phyloP scores from a whole-genome alignment of 2,113 vertebrate species.

The Spilogale gracilis region DNA sequence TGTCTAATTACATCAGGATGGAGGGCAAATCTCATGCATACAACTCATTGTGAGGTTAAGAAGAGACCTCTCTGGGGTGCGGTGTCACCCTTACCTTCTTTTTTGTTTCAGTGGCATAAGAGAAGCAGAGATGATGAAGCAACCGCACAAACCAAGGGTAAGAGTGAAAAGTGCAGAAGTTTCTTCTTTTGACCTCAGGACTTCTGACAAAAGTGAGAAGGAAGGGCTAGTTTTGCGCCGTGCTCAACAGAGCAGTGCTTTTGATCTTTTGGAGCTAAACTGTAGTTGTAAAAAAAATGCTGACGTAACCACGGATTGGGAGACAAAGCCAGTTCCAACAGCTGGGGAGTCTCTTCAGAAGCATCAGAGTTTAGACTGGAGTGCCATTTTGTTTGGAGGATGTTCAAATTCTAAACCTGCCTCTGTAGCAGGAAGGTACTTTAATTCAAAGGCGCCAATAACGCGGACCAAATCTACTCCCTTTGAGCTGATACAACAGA shows the following conservation, averaged over 20 bases:
- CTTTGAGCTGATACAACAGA: slow-evolving; percentile 73
- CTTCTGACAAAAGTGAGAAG: neutral
- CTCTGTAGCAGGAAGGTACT: neutral
- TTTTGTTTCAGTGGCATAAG: slow-evolving; percentile 80
- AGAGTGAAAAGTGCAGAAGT: neutral
- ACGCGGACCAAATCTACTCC: slow-evolving; percentile 84
- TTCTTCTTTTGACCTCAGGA: neutral
- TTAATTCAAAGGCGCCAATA: slow-evolving; percentile 72
- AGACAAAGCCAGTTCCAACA: neutral
- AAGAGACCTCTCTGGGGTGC: neutral
- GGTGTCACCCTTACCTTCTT: neutral
- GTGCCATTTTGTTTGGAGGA: slow-evolving; percentile 33
- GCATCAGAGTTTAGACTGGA: slow-evolving; percentile 83
- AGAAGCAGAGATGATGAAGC: slow-evolving; percentile 52
- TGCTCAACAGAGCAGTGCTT: slow-evolving; percentile 80
- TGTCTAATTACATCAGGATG: neutral
- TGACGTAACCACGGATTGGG: neutral
- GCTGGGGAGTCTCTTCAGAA: slow-evolving; percentile 80
- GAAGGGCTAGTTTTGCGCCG: neutral
- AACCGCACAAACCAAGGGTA: neutral
- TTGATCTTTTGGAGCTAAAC: slow-evolving; percentile 79
- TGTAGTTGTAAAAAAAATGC: slow-evolving; percentile 42
- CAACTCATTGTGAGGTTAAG: neutral
- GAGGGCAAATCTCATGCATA: neutral
- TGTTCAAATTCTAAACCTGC: neutral